Evolutionary conservation across 64 coral and sea anemone species (phyloP), one percentile per base, ranked within the genome.

Genomic region (Cladopsammia gracilis): DNA sequence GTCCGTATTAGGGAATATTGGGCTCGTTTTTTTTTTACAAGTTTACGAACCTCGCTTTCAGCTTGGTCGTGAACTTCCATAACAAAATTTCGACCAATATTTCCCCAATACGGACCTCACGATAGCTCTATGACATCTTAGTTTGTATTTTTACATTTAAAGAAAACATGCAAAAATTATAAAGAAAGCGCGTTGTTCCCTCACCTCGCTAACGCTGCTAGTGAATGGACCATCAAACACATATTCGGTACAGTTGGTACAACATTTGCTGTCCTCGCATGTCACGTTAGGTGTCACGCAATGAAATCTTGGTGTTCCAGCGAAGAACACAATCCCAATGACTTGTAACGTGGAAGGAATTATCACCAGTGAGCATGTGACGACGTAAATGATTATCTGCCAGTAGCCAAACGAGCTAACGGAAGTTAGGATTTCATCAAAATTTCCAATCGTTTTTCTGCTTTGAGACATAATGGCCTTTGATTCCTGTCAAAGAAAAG

Each of bases 181-280:
- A 8, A 54, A 6, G 52, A 54, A 54, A 54, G 6, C 52, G 52
- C 52, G 34, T 34, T 34, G 34, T 45, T 42, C 49, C 57, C 50
- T 47, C 85, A 96, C 95, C 89, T 96, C 95, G 42, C 43, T 76
- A 12, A 96, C 95, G 22, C 62, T 92, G 62, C 90, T 96, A 2
- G 85, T 77, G 42, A 96, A 96, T 2, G 95, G 90, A 9, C 95
- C 95, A 61, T 96, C 95, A 75, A 89, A 96, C 48, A 49, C 78
- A 44, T 96, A 96, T 1, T 48, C 50, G 1, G 89, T 92, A n/a
- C 95, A 96, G 58, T 89, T 76, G 6, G 45, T 48, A 73, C 80
- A 92, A 22, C 95, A 96, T 45, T 91, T 88, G 60, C 83, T 96
- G 3, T 60, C 69, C 18, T 75, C 52, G 11, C 79, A 87, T 14